These are phyloP conservation scores for Macrotus californicus DNA, from an alignment of 2,113 vertebrate genomes.

Conservation along the genomic window DNA sequence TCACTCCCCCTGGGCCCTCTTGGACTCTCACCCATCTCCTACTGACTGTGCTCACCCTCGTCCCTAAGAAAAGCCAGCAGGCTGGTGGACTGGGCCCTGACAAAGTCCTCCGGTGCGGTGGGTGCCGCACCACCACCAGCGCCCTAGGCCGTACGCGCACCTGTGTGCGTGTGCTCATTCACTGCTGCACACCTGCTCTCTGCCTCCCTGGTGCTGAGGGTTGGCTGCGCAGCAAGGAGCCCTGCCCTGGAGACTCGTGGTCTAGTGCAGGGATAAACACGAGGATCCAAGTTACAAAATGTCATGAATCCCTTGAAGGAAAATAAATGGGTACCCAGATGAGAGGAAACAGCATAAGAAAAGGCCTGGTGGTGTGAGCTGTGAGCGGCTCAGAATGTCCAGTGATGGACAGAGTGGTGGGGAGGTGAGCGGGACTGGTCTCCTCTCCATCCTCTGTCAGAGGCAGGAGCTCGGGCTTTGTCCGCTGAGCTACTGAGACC, in stretches of 20 bases:
- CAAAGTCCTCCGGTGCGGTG: fast-evolving
- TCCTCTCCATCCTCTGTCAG: too few relatives aligned
- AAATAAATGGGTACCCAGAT: not conserved
- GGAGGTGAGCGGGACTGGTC: not conserved
- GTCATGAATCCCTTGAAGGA: not conserved
- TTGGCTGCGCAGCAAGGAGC: not conserved
- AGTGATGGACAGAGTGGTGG: not conserved
- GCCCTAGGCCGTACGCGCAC: fast-evolving
- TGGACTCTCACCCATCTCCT: not conserved
- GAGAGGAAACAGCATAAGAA: not conserved
- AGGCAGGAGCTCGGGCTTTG: not conserved
- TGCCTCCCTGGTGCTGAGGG: not conserved
- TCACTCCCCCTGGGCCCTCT: not conserved
- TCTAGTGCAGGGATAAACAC: not conserved
- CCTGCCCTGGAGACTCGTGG: not conserved
- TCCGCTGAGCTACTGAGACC: not conserved
- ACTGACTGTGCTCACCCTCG: not conserved
- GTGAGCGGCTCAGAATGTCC: fast-evolving
- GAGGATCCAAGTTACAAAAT: not conserved
- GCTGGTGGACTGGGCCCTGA: not conserved
- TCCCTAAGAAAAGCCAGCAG: not conserved
- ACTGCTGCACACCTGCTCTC: fast-evolving
- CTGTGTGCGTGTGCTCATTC: not conserved
- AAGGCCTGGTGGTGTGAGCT: not conserved
- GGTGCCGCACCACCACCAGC: not conserved